phyloP scores from a whole-genome alignment of 2,113 vertebrate genomes.

The Stegastes partitus region DNA sequence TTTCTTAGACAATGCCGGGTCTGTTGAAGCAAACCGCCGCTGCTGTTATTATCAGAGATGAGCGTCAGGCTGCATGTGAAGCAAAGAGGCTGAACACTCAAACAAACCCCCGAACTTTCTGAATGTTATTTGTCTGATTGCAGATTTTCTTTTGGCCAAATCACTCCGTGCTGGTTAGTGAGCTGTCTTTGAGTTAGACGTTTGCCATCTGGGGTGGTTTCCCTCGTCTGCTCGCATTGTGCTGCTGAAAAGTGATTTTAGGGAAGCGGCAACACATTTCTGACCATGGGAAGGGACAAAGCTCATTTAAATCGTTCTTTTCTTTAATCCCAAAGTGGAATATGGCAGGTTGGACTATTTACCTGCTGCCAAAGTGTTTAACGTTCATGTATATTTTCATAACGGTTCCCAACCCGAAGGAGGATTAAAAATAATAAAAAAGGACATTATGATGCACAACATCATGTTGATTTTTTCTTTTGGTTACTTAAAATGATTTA shows the following conservation, averaged over 20 bases:
- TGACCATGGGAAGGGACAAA: conserved; percentile 2
- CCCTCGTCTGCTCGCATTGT: conserved; percentile 40
- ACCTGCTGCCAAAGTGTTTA: no score
- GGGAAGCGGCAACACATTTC: not conserved
- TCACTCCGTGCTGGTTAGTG: conserved; percentile 30
- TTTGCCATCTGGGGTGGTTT: conserved; percentile 58
- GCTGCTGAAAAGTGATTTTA: conserved; percentile 30
- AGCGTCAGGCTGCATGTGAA: conserved; percentile 4
- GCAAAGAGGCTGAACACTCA: conserved; percentile 18
- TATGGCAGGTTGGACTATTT: not conserved
- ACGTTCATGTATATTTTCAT: conserved; percentile 19
- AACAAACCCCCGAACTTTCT: conserved; percentile 11
- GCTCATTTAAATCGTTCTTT: conserved; percentile 1
- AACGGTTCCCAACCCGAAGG: conserved; percentile 2
- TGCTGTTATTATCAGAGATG: conserved; percentile 15
- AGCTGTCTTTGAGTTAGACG: conserved; percentile 29
- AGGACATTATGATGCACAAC: not conserved
- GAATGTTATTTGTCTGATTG: conserved; percentile 31
- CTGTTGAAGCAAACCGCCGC: conserved; percentile 19
- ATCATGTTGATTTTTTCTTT: not conserved
- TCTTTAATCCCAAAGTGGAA: conserved; percentile 5
- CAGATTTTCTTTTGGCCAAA: conserved; percentile 14
- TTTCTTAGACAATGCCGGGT: conserved; percentile 32
- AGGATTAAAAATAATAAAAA: conserved; percentile 4
- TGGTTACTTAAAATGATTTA: no score